Conservation (phyloP, 1,140 invertebrate genomes). For the Doryteuthis pealeii region DNA sequence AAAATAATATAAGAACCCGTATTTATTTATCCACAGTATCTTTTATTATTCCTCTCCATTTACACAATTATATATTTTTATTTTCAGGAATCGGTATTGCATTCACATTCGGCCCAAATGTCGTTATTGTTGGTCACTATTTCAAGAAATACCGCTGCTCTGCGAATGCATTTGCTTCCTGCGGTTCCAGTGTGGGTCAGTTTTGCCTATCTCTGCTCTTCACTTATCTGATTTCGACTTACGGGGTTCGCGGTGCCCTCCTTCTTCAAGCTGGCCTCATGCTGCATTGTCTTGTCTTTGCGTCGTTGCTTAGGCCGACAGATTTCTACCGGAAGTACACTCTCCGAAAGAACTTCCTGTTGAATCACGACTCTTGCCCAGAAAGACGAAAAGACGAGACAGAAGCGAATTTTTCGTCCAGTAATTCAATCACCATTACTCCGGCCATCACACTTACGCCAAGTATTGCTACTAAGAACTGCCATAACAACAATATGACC, state of each 20-base stretch:
- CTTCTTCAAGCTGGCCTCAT: not conserved
- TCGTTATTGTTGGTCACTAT: not conserved
- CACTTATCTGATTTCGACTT: not conserved
- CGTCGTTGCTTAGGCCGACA: not conserved
- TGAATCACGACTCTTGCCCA: not conserved
- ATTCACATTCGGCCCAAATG: not conserved
- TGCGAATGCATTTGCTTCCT: not conserved
- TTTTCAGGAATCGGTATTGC: not conserved
- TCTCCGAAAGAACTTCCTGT: not conserved
- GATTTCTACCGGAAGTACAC: not conserved
- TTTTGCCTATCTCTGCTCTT: not conserved
- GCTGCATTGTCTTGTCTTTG: not conserved
- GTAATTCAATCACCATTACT: not conserved
- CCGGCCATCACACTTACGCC: not conserved
- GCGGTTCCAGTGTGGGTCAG: not conserved
- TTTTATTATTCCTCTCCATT: too few species aligned
- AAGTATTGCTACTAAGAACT: not conserved
- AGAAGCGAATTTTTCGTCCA: not conserved
- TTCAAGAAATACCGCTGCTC: not conserved
- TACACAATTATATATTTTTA: too few species aligned
- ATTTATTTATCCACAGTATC: too few species aligned
- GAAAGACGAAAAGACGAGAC: not conserved
- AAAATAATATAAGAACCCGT: too few species aligned
- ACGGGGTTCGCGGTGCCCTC: not conserved
- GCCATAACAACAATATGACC: not conserved